Conservation (phyloP, 2,888 invertebrate species). For the Calameuta idolon region DNA sequence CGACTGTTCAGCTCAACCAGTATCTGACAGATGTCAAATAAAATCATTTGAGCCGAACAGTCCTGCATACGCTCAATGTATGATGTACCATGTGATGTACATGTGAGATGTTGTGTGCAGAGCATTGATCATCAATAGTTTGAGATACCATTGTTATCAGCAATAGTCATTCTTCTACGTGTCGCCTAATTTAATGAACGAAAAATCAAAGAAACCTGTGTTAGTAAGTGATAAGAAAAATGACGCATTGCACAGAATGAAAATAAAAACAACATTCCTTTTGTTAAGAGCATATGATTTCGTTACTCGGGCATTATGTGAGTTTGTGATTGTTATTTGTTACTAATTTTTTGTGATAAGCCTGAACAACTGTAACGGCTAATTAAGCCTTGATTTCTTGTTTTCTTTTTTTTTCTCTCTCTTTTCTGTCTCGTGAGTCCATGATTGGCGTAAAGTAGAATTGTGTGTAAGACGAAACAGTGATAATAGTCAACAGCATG, state of each 20-base stretch:
- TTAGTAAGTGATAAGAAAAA: neutral
- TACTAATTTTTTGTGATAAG: neutral
- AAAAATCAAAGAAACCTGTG: neutral
- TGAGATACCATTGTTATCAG: neutral
- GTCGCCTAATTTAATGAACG: neutral
- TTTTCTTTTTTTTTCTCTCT: neutral
- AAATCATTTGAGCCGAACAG: neutral
- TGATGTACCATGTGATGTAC: neutral
- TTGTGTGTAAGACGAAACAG: neutral
- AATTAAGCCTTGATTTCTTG: too few relatives aligned
- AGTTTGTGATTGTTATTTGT: neutral
- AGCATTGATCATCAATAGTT: neutral
- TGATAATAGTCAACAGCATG: constrained; percentile 29
- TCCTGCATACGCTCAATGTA: neutral
- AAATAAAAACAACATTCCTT: neutral
- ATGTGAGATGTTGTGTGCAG: neutral
- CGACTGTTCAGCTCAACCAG: neutral
- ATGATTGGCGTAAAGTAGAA: neutral
- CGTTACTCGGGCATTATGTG: neutral
- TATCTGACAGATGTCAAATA: neutral
- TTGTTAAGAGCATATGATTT: neutral
- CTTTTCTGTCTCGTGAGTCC: neutral
- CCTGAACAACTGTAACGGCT: neutral
- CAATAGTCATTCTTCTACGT: neutral
- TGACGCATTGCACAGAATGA: neutral